phyloP scores from a whole-genome alignment of 2,113 vertebrate genomes.

The Rhea americana region DNA sequence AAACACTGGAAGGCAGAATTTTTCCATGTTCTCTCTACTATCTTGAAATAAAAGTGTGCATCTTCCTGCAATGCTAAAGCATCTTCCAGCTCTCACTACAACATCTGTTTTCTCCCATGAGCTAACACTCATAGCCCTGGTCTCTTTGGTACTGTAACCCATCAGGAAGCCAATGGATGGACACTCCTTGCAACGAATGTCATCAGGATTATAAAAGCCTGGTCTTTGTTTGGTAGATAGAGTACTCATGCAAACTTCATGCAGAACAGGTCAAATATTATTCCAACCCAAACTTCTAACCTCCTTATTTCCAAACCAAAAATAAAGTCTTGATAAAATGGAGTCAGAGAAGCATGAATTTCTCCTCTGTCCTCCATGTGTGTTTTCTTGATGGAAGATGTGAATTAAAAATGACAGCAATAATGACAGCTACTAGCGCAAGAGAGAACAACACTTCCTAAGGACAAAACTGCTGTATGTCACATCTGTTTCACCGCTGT shows the following conservation, averaged over 20 bases:
- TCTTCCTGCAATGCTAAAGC: neutral
- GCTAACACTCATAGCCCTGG: neutral
- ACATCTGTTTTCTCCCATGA: too few species aligned
- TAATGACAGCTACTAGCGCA: neutral
- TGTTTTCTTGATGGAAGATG: rapidly evolving
- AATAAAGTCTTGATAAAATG: neutral
- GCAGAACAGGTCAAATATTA: neutral
- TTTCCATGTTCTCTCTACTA: neutral
- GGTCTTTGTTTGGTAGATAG: neutral
- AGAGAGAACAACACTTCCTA: rapidly evolving
- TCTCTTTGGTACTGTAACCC: neutral
- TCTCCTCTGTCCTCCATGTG: neutral
- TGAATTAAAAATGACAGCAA: rapidly evolving
- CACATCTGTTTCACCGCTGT: neutral
- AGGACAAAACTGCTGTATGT: rapidly evolving
- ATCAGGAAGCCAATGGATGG: neutral
- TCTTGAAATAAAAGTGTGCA: neutral
- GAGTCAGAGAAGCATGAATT: neutral
- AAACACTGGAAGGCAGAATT: neutral
- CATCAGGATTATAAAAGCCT: neutral
- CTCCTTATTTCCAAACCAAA: neutral
- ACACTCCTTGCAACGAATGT: rapidly evolving
- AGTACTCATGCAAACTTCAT: neutral
- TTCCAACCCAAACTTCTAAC: neutral
- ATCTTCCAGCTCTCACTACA: neutral